Conservation (phyloP, 2,113 vertebrate genomes). For the Promerops cafer region DNA sequence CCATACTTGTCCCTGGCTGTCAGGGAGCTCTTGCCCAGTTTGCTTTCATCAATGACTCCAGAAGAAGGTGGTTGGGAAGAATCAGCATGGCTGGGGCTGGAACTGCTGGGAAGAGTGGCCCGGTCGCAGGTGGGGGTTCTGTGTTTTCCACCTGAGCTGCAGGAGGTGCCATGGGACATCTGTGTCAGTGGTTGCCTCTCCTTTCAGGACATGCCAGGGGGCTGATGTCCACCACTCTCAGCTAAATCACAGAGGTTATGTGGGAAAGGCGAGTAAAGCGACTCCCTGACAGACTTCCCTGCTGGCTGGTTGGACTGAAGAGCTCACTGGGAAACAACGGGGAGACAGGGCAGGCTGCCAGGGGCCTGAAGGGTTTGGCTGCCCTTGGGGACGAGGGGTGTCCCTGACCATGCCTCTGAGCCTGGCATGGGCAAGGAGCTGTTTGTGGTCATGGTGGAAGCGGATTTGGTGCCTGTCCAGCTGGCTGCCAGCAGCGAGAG, state of each 20-base stretch:
- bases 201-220: background rate
- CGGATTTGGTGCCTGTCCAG: conserved; percentile 5
- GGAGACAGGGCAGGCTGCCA: background rate
- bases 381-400: background rate
- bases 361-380: background rate
- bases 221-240: background rate
- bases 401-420: background rate
- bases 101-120: background rate
- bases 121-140: accelerated
- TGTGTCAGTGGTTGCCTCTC: background rate
- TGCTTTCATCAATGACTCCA: background rate
- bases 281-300: background rate
- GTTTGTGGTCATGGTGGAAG: background rate
- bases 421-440: background rate
- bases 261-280: background rate
- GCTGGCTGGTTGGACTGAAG: background rate
- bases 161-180: background rate
- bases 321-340: background rate
- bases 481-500: background rate
- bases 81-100: background rate
- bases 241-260: background rate
- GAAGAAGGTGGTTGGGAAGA: background rate
- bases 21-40: background rate
- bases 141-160: background rate
- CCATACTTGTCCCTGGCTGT: background rate